Conservation (phyloP, 2,113 vertebrate species). For the Coracopsis vasa region DNA sequence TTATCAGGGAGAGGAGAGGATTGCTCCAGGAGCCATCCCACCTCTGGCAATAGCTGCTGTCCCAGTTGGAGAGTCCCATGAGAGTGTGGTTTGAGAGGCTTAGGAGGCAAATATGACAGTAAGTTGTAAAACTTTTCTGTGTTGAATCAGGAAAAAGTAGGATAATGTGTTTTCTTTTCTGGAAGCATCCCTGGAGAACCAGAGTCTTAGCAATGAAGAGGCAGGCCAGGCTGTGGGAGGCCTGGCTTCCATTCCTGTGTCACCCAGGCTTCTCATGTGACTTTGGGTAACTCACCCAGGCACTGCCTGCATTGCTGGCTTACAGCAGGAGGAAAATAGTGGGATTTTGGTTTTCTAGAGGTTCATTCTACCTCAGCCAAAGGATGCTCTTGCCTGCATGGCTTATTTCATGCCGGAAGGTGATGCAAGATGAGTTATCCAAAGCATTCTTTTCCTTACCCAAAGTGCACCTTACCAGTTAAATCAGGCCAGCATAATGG, state of each 20-base stretch:
- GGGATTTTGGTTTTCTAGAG: background rate
- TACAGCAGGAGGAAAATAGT: background rate
- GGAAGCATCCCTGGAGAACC: background rate
- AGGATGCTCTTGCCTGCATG: background rate
- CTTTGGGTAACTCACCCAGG: background rate
- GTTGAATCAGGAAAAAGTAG: background rate
- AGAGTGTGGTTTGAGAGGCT: background rate
- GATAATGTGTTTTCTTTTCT: background rate
- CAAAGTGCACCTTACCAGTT: background rate
- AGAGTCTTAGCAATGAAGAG: background rate
- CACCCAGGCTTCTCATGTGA: background rate
- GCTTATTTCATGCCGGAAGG: background rate
- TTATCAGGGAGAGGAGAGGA: background rate
- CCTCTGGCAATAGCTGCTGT: background rate
- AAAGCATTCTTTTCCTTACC: background rate
- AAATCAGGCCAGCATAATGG: background rate
- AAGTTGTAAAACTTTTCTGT: background rate
- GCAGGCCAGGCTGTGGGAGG: rapidly evolving
- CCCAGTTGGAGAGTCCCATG: background rate
- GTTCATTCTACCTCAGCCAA: background rate
- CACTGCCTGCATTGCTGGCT: background rate
- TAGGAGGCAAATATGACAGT: background rate
- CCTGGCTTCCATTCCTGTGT: background rate
- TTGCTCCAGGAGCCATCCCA: background rate
- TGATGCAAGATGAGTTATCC: background rate